A percentile compares a stretch with the other conserved stretches of the same genome.
These are phyloP conservation scores for Torymus tubicola DNA, from an alignment of 2,888 invertebrate genomes.

Conservation along the genomic window DNA sequence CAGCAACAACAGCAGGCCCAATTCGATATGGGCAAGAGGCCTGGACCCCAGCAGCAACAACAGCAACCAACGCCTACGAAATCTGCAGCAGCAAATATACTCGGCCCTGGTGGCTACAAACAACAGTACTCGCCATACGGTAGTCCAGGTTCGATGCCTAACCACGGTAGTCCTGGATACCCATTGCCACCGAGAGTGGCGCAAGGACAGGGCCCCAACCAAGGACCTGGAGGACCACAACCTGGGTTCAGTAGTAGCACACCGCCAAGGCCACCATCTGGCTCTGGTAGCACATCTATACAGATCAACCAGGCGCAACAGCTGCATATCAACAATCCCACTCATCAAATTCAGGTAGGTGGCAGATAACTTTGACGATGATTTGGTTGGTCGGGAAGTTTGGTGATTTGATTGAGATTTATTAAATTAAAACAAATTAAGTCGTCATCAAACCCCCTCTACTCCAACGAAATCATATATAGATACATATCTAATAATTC, in stretches of 20 bases:
- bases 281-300: slow-evolving; percentile 80
- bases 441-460: too few relatives aligned
- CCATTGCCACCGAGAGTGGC: slow-evolving; percentile 74
- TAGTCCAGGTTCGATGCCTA: slow-evolving; percentile 81
- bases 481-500: too few relatives aligned
- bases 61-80: slow-evolving; percentile 6
- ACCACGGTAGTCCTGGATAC: slow-evolving; percentile 79
- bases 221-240: slow-evolving; percentile 71
- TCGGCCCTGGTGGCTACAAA: slow-evolving; percentile 72
- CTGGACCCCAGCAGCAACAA: slow-evolving; percentile 28
- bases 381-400: too few relatives aligned
- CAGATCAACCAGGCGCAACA: slow-evolving; percentile 94
- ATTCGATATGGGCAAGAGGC: slow-evolving; percentile 30
- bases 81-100: slow-evolving; percentile 2
- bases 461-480: too few relatives aligned
- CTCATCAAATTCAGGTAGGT: slow-evolving; percentile 88
- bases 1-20: slow-evolving; percentile 44
- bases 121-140: slow-evolving; percentile 84
- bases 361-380: neutral
- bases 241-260: slow-evolving; percentile 77
- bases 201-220: slow-evolving; percentile 74
- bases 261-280: slow-evolving; percentile 79
- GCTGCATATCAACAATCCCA: slow-evolving; percentile 89
- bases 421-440: too few relatives aligned
- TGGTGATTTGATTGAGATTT: too few relatives aligned